phyloP scores from a whole-genome alignment of 1,140 invertebrate genomes.

The Pogonomyrmex barbatus region DNA sequence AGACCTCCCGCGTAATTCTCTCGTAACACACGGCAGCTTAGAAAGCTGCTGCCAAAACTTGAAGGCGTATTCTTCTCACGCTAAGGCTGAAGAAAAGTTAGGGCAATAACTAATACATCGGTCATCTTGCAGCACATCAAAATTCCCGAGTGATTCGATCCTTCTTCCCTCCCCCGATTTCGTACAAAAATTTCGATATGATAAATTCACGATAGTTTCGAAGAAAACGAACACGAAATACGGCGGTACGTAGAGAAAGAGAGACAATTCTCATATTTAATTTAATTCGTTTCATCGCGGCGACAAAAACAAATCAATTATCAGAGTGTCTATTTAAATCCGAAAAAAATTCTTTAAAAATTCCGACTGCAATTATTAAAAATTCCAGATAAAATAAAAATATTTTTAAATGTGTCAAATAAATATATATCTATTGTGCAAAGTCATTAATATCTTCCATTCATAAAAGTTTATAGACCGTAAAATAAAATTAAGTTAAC shows the following conservation, averaged over 20 bases:
- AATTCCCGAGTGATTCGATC: slow-evolving; percentile 14
- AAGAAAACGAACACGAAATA: background rate
- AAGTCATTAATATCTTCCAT: too few species aligned
- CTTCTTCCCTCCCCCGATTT: background rate
- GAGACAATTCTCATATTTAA: slow-evolving; percentile 3
- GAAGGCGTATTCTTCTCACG: slow-evolving; percentile 39
- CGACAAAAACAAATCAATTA: slow-evolving; percentile 35
- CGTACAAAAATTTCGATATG: slow-evolving; percentile 3
- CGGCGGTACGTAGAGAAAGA: background rate
- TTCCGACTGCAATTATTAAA: too few species aligned
- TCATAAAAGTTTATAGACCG: too few species aligned
- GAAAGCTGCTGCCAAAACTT: background rate
- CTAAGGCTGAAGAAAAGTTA: slow-evolving; percentile 29
- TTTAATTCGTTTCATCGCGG: background rate
- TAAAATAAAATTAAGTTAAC: too few species aligned
- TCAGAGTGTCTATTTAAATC: too few species aligned
- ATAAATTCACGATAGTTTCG: slow-evolving; percentile 29
- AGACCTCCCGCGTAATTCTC: slow-evolving; percentile 7
- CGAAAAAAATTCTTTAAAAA: too few species aligned
- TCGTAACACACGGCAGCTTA: background rate
- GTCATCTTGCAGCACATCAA: background rate
- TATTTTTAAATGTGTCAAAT: too few species aligned
- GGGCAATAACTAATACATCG: slow-evolving; percentile 49
- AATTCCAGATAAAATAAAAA: too few species aligned
- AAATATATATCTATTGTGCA: too few species aligned